A percentile compares a stretch with the other conserved stretches of the same genome.
Evolutionary conservation across 1,140 invertebrate genomes (phyloP).

Genomic region (Hyposmocoma kahamanoa): DNA sequence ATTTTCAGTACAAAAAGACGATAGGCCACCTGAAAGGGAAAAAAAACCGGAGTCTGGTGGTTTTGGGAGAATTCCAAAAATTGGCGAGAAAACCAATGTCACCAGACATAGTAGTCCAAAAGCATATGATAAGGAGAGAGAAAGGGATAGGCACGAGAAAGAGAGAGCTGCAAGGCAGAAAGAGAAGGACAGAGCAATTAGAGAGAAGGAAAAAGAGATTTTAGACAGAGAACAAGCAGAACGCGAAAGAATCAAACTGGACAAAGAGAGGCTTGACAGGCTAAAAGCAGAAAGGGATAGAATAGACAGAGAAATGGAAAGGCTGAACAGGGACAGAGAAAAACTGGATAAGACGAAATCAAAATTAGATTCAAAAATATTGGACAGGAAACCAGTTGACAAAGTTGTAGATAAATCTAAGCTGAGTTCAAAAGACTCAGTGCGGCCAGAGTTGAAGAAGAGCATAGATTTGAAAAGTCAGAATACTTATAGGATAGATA

Average conservation of each 20-base stretch:
- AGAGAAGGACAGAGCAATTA: constrained; percentile 14
- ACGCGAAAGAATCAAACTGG: constrained; percentile 29
- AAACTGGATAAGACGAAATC: constrained; percentile 54
- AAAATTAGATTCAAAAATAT: constrained; percentile 42
- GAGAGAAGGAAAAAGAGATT: constrained; percentile 38
- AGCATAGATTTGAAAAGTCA: constrained; percentile 63
- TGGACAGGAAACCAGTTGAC: constrained; percentile 34
- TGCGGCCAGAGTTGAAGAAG: constrained; percentile 38
- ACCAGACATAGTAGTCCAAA: constrained; percentile 31
- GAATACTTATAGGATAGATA: constrained; percentile 67
- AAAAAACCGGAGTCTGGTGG: constrained; percentile 37
- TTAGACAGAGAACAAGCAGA: constrained; percentile 22
- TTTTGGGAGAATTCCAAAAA: constrained; percentile 69
- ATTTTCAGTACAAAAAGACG: constrained; percentile 39
- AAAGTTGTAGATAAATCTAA: constrained; percentile 42
- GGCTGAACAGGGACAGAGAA: constrained; percentile 49
- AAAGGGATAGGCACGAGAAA: constrained; percentile 17
- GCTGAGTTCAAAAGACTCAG: constrained; percentile 28
- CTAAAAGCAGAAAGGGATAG: constrained; percentile 56
- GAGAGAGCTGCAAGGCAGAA: constrained; percentile 8
- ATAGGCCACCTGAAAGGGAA: constrained; percentile 37
- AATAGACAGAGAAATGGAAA: constrained; percentile 56
- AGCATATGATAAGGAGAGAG: constrained; percentile 27
- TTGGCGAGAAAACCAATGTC: constrained; percentile 53
- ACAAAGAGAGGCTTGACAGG: constrained; percentile 51